These are phyloP conservation scores for Alectoris magna DNA, from an alignment of 2,797 vertebrate genomes.

Conservation along the genomic window DNA sequence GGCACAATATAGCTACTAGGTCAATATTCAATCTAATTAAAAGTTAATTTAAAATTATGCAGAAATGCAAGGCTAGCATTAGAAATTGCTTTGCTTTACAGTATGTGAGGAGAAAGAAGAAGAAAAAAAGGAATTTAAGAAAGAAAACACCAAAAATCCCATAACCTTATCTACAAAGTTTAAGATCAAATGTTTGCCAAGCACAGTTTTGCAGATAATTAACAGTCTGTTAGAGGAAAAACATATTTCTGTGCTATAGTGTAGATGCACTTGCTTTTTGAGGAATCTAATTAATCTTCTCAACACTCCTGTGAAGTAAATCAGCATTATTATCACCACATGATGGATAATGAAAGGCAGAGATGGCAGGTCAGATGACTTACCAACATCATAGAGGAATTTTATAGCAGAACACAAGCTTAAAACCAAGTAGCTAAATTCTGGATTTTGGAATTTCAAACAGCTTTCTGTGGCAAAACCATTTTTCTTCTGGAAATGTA, in stretches of 20 bases:
- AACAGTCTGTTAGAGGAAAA: background rate
- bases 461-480: background rate
- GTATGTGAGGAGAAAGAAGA: background rate
- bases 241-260: background rate
- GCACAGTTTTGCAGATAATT: conserved; percentile 38
- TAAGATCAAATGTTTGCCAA: conserved; percentile 21
- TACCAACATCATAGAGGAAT: background rate
- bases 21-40: conserved; percentile 47
- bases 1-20: background rate
- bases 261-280: background rate
- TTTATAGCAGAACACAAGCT: background rate
- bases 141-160: background rate
- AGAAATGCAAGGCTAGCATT: conserved; percentile 11
- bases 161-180: conserved; percentile 21
- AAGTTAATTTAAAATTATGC: conserved; percentile 20
- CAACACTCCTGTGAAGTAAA: background rate
- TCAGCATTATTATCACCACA: background rate
- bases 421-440: background rate
- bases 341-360: background rate
- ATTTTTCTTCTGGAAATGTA: background rate
- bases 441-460: background rate
- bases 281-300: conserved; percentile 27
- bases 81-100: background rate
- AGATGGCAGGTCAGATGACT: background rate
- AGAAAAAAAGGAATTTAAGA: background rate